phyloP scores from a whole-genome alignment of 2,888 invertebrate genomes.

The Diplolepis rosae region DNA sequence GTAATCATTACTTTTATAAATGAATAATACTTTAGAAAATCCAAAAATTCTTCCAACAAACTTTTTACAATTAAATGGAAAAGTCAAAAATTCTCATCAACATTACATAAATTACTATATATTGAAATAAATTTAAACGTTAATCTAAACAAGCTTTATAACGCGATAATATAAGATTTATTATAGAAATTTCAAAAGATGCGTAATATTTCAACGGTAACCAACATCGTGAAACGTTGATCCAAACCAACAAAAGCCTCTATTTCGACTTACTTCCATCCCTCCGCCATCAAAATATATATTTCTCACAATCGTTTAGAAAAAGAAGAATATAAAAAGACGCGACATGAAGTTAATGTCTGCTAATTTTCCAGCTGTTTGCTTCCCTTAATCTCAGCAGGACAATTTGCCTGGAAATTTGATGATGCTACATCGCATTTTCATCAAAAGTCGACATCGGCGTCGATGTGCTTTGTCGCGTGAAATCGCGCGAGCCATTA shows the following conservation, averaged over 20 bases:
- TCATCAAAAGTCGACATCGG: conserved; percentile 34
- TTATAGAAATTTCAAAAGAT: too few species aligned
- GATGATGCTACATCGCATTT: conserved; percentile 30
- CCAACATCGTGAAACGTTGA: background rate
- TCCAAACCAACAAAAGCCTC: background rate
- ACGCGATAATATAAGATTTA: too few species aligned
- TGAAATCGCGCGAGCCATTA: conserved; percentile 60
- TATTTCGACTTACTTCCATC: background rate
- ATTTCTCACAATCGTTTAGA: background rate
- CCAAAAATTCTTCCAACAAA: too few species aligned
- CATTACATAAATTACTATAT: too few species aligned
- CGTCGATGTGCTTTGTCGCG: conserved; percentile 51
- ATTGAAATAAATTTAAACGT: too few species aligned
- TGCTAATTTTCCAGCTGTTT: conserved; percentile 23
- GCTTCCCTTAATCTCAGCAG: background rate
- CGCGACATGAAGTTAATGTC: conserved; percentile 1
- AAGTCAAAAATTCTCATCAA: too few species aligned
- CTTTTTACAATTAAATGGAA: too few species aligned
- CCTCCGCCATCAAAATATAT: background rate
- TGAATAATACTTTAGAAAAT: too few species aligned
- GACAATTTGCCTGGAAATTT: conserved; percentile 18
- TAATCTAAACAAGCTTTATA: too few species aligned
- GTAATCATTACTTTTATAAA: too few species aligned
- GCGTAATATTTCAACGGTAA: background rate
- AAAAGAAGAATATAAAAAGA: conserved; percentile 4